Percentiles rank a stretch among this genome's conserved stretches.
Evolutionary conservation across 2,113 vertebrate species (phyloP).

Genomic region (Parus major): DNA sequence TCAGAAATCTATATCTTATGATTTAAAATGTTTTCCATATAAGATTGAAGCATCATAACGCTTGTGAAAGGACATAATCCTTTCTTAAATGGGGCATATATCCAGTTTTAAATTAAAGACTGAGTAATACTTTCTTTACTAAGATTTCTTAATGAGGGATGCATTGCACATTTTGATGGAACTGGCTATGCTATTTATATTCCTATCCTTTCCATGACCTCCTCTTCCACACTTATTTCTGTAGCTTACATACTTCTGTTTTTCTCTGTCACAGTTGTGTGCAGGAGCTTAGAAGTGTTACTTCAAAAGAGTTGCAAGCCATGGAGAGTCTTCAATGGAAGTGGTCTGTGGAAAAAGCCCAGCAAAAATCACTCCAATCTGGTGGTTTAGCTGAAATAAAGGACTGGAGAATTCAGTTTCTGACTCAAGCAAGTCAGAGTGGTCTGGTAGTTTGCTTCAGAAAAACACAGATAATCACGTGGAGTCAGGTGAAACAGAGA

Average conservation of each 20-base stretch:
- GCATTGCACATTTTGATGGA: not conserved
- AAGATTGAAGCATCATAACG: not conserved
- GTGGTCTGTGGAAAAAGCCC: not conserved
- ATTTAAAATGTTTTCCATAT: not conserved
- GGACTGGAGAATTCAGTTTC: not conserved
- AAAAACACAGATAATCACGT: fast-evolving
- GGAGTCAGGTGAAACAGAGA: not conserved
- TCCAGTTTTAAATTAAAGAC: not conserved
- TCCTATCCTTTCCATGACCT: not conserved
- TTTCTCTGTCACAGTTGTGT: not conserved
- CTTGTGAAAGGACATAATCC: not conserved
- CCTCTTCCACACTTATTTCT: not conserved
- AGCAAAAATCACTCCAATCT: not conserved
- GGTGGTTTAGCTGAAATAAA: not conserved
- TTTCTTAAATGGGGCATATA: not conserved
- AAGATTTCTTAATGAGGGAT: not conserved
- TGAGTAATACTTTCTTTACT: not conserved
- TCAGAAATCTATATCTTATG: not conserved
- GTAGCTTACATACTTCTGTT: not conserved
- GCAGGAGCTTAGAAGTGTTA: not conserved
- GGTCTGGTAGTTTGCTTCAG: not conserved
- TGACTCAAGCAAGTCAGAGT: not conserved
- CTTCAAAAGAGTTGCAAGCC: not conserved
- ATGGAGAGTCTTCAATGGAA: not conserved
- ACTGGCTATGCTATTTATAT: not conserved